Base-by-base conservation (phyloP, 2,888 invertebrate genomes). In the Oligia strigilis region DNA sequence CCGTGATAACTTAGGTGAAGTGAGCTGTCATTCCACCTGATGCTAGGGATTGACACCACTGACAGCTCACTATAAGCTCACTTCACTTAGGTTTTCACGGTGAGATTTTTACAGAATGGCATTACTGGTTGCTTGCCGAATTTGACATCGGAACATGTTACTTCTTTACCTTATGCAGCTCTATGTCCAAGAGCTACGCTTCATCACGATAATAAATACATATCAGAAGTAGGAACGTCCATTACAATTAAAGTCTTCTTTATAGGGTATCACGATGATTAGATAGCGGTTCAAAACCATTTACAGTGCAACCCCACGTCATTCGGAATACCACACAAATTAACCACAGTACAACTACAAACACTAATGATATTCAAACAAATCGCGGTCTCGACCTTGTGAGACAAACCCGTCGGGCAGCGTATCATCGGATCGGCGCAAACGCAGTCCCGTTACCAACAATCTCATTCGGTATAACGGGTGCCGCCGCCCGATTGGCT, bases 401-500 rank as follows among this genome's bases (percentile, higher is more conserved):
- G 80, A 85, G 86, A 65, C 81, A 88, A 86, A 88, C 90, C 81
- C 79, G 89, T 84, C 84, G 76, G 80, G 77, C 80, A 77, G 76
- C 83, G 85, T 85, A 90, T 86, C 87, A 85, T 80, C 82, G 79
- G 78, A 87, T 88, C 81, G 77, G 76, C 89, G 85, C 91, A 89
- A 88, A 88, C 86, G 82, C 82, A 82, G 90, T 95, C 92, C 95
- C 95, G 95, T 95, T 95, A 94, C 90, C 82, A 82, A 91, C 91
- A 92, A 91, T 93, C 93, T 93, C 94, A 93, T 92, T 93, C 90
- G 89, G 89, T 91, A 91, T 92, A 92, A 92, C 93, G 93, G 93
- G 85, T 78, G 83, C 83, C 75, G 85, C 81, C 86, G 88, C 90
- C 91, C 88, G 85, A 91, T 92, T 90, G 91, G 91, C 91, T 88